Conservation (phyloP, 2,113 vertebrate species). For the Urocitellus parryii region DNA sequence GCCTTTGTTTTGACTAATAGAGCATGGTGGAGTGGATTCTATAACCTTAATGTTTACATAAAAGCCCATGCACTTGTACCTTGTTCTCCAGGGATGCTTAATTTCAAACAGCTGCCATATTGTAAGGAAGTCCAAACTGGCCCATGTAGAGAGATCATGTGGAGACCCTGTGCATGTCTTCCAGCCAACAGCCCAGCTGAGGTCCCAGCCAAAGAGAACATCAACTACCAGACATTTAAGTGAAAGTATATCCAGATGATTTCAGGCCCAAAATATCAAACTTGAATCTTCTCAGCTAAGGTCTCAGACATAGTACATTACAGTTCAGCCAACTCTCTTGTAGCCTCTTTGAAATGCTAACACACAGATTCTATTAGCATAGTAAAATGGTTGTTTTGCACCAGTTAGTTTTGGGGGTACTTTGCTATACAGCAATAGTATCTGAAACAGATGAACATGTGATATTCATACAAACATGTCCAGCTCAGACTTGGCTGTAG, state of each 20-base stretch:
- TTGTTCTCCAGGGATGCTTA: background rate
- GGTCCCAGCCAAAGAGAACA: background rate
- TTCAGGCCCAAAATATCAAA: background rate
- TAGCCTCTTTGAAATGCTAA: background rate
- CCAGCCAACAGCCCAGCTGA: background rate
- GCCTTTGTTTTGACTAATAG: background rate
- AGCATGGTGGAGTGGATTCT: background rate
- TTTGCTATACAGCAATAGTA: fast-evolving
- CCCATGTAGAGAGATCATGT: background rate
- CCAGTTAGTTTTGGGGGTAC: background rate
- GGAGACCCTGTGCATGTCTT: background rate
- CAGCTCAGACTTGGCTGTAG: background rate
- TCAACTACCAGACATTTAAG: background rate
- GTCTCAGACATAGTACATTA: background rate
- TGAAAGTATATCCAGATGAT: background rate
- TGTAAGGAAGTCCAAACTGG: background rate
- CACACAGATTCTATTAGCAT: background rate
- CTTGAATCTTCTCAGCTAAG: background rate
- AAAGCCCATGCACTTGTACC: background rate
- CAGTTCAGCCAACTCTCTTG: background rate
- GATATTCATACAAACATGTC: background rate
- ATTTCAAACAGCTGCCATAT: background rate
- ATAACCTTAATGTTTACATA: background rate
- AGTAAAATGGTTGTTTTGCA: background rate
- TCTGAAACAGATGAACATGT: background rate